Evolutionary conservation across 2,888 invertebrate species (phyloP).

Genomic region (Melanostoma scalare): DNA sequence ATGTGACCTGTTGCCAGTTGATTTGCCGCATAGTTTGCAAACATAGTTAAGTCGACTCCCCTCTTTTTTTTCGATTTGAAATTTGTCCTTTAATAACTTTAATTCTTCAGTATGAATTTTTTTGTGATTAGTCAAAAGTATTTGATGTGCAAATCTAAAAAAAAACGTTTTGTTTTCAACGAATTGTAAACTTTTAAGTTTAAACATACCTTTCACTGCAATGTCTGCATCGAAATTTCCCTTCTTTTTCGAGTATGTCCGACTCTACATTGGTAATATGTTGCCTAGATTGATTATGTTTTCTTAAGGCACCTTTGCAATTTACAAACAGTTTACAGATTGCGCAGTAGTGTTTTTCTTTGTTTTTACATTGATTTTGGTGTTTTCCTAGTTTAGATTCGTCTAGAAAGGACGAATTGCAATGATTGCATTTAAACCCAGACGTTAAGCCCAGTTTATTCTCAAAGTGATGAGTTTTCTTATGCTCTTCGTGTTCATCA

Average conservation of each 20-base stretch:
- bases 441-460: constrained; percentile 14
- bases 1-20: constrained; percentile 16
- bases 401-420: constrained; percentile 34
- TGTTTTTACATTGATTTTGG: constrained; percentile 29
- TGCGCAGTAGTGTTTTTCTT: constrained; percentile 40
- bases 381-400: constrained; percentile 43
- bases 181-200: not conserved
- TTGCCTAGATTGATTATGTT: constrained; percentile 31
- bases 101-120: constrained; percentile 45
- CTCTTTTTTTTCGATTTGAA: constrained; percentile 24
- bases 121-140: constrained; percentile 60
- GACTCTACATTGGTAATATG: constrained; percentile 4
- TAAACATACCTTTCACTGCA: constrained; percentile 49
- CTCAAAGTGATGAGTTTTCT: constrained; percentile 8
- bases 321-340: constrained; percentile 39
- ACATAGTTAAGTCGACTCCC: constrained; percentile 26
- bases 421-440: constrained; percentile 39
- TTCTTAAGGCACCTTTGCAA: constrained; percentile 12
- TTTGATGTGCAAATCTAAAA: constrained; percentile 59
- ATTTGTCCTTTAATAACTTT: constrained; percentile 34
- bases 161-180: not conserved
- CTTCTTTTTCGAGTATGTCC: not conserved
- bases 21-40: constrained; percentile 58
- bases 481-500: constrained; percentile 12
- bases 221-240: constrained; percentile 42